Percentiles rank a stretch among this genome's conserved stretches.
These are phyloP conservation scores for Pinna nobilis DNA, from an alignment of 1,140 invertebrate genomes.

Conservation along the genomic window DNA sequence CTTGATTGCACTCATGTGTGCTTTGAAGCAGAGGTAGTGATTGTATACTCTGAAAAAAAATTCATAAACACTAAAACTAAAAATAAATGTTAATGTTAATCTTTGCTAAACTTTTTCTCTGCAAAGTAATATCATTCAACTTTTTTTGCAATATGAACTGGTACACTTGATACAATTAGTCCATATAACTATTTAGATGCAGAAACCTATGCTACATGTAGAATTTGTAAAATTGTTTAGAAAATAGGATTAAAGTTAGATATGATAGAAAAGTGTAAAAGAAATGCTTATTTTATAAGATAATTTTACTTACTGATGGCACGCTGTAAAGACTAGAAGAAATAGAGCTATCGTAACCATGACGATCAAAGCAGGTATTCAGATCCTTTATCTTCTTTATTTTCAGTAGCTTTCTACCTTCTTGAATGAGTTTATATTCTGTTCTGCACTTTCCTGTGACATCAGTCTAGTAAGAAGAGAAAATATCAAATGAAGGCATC, in stretches of 20 bases:
- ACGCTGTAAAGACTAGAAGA: constrained; percentile 55
- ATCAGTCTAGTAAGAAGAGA: constrained; percentile 80
- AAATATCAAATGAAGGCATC: no score
- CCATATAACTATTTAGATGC: no score
- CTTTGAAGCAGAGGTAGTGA: constrained; percentile 86
- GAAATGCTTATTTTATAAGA: no score
- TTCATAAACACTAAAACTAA: neutral
- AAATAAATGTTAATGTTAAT: neutral
- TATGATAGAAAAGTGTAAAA: no score
- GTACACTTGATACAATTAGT: neutral
- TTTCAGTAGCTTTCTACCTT: constrained; percentile 82
- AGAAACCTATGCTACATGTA: no score
- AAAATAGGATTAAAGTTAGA: no score
- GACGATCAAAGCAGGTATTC: constrained; percentile 82
- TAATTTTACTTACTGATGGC: constrained; percentile 53
- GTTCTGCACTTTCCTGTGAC: constrained; percentile 89
- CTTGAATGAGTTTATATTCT: constrained; percentile 80
- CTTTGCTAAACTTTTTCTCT: no score
- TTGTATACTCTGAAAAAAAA: constrained; percentile 79
- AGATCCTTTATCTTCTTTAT: constrained; percentile 89
- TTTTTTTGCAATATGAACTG: neutral
- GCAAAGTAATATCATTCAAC: neutral
- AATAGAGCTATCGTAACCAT: constrained; percentile 77
- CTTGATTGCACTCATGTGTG: constrained; percentile 85
- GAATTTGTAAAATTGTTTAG: no score